Conservation (phyloP, 2,113 vertebrate genomes). For the Emydura subglobosa region DNA sequence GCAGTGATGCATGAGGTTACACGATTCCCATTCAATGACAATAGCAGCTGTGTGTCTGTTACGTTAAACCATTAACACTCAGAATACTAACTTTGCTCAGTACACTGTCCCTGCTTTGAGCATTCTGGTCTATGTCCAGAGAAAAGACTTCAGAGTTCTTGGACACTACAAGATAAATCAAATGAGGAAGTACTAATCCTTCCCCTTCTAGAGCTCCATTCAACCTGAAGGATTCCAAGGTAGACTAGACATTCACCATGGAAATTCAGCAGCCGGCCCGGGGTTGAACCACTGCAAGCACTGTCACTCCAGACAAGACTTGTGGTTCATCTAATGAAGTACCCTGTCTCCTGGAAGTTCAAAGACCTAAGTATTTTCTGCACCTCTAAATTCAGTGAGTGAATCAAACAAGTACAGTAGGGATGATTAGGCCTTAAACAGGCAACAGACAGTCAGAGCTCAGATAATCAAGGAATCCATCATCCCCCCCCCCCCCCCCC, state of each 20-base stretch:
- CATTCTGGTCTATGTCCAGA: not conserved
- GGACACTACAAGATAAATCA: not conserved
- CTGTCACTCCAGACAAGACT: not conserved
- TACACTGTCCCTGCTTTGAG: not conserved
- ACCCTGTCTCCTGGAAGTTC: not conserved
- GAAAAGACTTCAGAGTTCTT: not conserved
- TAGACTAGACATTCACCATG: not conserved
- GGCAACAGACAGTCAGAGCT: not conserved
- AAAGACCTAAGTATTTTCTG: not conserved
- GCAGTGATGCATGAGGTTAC: not conserved
- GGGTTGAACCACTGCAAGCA: not conserved
- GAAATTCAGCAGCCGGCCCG: not conserved
- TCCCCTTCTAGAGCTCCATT: not conserved
- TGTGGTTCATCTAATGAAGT: not conserved
- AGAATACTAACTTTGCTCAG: not conserved
- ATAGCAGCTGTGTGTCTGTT: not conserved
- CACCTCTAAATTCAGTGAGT: not conserved
- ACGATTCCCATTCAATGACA: not conserved
- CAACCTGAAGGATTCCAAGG: not conserved
- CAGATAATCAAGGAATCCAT: not conserved
- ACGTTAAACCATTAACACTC: not conserved
- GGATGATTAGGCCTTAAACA: not conserved
- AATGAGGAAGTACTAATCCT: not conserved
- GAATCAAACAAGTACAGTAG: not conserved
- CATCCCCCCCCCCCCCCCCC: no score